A percentile compares a stretch with the other conserved stretches of the same genome.
Conservation (phyloP, 2,888 invertebrate genomes). For the Tipula unca region DNA sequence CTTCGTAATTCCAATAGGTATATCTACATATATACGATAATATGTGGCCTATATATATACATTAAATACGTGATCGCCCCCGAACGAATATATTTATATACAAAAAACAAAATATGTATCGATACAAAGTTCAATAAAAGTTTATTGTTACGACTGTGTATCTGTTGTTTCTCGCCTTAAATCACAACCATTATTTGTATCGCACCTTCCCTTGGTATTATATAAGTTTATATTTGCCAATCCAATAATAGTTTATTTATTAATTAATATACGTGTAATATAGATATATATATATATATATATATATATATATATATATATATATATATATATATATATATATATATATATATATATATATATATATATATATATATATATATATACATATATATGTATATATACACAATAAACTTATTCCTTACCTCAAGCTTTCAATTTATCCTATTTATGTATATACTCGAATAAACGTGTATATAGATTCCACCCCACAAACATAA, state of each 20-base stretch:
- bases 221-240: background rate
- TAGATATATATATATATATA: too few species aligned
- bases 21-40: background rate
- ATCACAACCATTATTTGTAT: background rate
- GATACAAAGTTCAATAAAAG: background rate
- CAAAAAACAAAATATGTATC: background rate
- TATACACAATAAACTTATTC: background rate
- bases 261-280: background rate
- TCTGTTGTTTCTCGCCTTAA: background rate
- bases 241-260: conserved; percentile 8
- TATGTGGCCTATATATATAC: too few species aligned
- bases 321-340: background rate
- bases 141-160: background rate
- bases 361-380: background rate
- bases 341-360: background rate
- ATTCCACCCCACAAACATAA: background rate
- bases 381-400: background rate
- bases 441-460: background rate
- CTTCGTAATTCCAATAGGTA: too few species aligned
- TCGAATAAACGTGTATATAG: background rate
- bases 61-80: background rate
- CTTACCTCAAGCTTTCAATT: background rate
- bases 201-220: background rate
- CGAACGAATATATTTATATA: background rate
- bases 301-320: background rate